Base-by-base conservation (phyloP, 2,888 invertebrate genomes). In the Sicus ferrugineus region DNA sequence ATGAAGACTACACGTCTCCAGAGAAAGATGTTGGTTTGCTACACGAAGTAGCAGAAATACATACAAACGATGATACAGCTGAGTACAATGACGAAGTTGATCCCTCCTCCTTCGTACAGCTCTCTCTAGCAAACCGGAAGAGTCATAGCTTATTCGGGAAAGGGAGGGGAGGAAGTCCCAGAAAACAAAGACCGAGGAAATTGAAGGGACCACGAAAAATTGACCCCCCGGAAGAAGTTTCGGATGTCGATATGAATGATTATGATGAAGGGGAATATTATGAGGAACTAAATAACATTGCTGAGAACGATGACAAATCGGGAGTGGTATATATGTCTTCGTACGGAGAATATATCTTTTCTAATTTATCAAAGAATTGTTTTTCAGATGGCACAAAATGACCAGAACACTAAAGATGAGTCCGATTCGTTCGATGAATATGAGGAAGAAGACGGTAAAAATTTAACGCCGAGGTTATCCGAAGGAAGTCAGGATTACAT, bases 81-180 rank as follows among this genome's bases (percentile, higher is more conserved):
- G 54, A 65, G 7, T n/a, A 59, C 56, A 42, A 54, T 23, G 46
- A 62, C 16, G 68, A 42, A 42, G n/a, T 50, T 2, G 19, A 38
- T 62, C 56, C 63, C 1, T 19, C 4, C 14, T n/a, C 21, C 30
- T 63, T 26, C 9, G 30, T 28, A 28, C 16, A 52, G 11, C 62
- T 42, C 34, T 34, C 61, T 5, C 14, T 30, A 14, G 21, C 1
- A 0, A 31, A 30, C 23, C 19, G 16, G 30, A 31, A n/a, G 30
- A 56, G 30, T 19, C 30, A n/a, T 31, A 19, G 67, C 19, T 46
- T 56, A 6, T 26, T 54, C 28, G 21, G 26, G 16, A 19, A 31
- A 19, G 26, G 52, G 21, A 30, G 9, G 21, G 28, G 34, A 38
- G 34, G 56, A 3, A 52, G 54, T 19, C 38, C 34, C 52, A 31